phyloP scores from a whole-genome alignment of 2,113 vertebrate species.

The Cygnus atratus region DNA sequence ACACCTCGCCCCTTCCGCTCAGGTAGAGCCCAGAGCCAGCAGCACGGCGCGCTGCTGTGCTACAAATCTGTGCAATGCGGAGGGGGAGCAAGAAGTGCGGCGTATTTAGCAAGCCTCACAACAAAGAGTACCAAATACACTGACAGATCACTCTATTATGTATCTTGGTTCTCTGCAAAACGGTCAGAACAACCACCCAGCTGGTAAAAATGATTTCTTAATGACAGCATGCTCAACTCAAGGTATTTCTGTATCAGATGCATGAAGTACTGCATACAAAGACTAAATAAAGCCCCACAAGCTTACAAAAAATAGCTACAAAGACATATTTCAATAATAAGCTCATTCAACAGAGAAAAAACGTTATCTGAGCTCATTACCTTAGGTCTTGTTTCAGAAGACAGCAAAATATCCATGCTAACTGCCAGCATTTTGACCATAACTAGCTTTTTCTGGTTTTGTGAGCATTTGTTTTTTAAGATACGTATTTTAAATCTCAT shows the following conservation, averaged over 20 bases:
- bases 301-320: background rate
- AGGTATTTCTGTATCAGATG: background rate
- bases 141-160: accelerated
- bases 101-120: accelerated
- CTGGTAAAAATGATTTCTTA: accelerated
- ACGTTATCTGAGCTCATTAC: background rate
- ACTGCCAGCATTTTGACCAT: background rate
- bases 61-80: accelerated
- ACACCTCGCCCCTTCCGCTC: accelerated
- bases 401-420: too few relatives aligned
- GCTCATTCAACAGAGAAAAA: background rate
- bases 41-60: accelerated
- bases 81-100: accelerated
- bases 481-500: background rate
- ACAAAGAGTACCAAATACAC: accelerated
- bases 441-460: background rate
- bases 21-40: accelerated
- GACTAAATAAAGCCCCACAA: background rate
- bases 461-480: background rate
- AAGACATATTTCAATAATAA: background rate
- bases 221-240: background rate
- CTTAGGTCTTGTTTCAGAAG: background rate
- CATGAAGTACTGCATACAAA: accelerated
- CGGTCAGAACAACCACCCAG: accelerated
- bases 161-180: background rate